A percentile compares a stretch with the other conserved stretches of the same genome.
phyloP scores from a whole-genome alignment of 1,140 invertebrate species.

The Phymastichus coffea region DNA sequence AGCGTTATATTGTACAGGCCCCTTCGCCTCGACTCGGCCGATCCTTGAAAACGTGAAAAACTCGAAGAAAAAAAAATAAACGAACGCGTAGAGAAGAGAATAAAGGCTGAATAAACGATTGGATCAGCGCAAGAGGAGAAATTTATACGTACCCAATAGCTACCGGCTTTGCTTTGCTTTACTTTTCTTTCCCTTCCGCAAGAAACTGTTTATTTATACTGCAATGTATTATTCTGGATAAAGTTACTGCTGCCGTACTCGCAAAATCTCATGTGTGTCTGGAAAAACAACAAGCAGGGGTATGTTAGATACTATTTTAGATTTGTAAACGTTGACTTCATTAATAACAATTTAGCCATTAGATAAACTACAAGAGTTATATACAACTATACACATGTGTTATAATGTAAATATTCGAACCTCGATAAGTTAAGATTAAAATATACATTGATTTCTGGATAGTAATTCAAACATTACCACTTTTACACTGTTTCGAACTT shows the following conservation, averaged over 20 bases:
- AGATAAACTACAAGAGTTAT: too few relatives aligned
- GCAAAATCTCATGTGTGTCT: slow-evolving; percentile 13
- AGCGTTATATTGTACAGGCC: background rate
- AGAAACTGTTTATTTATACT: slow-evolving; percentile 14
- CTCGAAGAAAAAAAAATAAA: slow-evolving; percentile 1
- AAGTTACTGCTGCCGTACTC: slow-evolving; percentile 2
- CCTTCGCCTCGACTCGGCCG: background rate
- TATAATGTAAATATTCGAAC: too few relatives aligned
- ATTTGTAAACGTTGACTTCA: too few relatives aligned
- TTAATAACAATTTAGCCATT: too few relatives aligned
- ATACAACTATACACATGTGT: too few relatives aligned
- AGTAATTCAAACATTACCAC: too few relatives aligned
- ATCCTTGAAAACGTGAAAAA: slow-evolving; percentile 27
- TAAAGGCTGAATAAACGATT: slow-evolving; percentile 26
- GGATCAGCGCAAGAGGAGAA: slow-evolving; percentile 12
- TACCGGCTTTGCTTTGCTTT: slow-evolving; percentile 16
- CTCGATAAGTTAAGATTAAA: too few relatives aligned
- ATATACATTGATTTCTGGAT: too few relatives aligned
- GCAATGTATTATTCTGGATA: background rate
- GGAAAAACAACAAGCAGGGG: too few relatives aligned
- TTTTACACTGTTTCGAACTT: too few relatives aligned
- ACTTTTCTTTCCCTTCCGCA: slow-evolving; percentile 23
- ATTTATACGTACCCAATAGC: slow-evolving; percentile 10
- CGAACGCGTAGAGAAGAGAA: background rate
- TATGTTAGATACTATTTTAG: too few relatives aligned